Conservation (phyloP, 2,797 vertebrate genomes). For the Paramormyrops hopkinsi region DNA sequence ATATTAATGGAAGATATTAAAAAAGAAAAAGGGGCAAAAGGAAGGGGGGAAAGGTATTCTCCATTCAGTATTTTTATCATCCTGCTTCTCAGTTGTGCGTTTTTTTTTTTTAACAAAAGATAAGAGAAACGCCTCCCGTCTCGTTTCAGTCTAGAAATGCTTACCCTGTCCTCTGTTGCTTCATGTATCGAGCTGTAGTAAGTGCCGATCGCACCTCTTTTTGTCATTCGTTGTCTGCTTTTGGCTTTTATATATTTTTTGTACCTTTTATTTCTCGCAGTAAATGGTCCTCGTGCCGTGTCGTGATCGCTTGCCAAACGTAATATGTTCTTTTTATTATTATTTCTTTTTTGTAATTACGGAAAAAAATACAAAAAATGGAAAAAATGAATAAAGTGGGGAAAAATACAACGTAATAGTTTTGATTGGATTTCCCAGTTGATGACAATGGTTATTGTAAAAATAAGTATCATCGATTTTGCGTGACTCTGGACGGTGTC, state of each 20-base stretch:
- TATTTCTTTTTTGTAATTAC: slow-evolving; percentile 83
- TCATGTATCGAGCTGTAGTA: slow-evolving; percentile 86
- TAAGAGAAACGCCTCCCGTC: slow-evolving; percentile 64
- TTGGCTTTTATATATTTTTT: slow-evolving; percentile 51
- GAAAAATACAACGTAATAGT: slow-evolving; percentile 78
- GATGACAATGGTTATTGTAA: slow-evolving; percentile 94
- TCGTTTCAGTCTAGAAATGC: slow-evolving; percentile 85
- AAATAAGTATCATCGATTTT: slow-evolving; percentile 86
- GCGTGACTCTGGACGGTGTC: slow-evolving; percentile 93
- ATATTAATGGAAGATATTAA: slow-evolving; percentile 99
- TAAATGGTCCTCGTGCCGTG: slow-evolving; percentile 94
- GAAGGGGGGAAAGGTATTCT: slow-evolving; percentile 83
- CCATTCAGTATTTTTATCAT: slow-evolving; percentile 99
- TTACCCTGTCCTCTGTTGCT: slow-evolving; percentile 82
- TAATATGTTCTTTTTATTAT: slow-evolving; percentile 77
- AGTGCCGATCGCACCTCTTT: slow-evolving; percentile 58
- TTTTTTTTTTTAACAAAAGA: slow-evolving; percentile 65
- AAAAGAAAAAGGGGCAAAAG: slow-evolving; percentile 51
- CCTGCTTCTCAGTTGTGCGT: slow-evolving; percentile 80
- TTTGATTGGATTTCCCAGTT: slow-evolving; percentile 96
- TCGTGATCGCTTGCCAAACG: slow-evolving; percentile 97
- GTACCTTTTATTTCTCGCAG: slow-evolving; percentile 84
- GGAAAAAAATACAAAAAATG: slow-evolving; percentile 64
- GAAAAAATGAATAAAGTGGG: slow-evolving; percentile 54
- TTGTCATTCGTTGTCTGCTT: slow-evolving; percentile 63